phyloP scores from a whole-genome alignment of 2,113 vertebrate genomes.

The Steatornis caripensis region DNA sequence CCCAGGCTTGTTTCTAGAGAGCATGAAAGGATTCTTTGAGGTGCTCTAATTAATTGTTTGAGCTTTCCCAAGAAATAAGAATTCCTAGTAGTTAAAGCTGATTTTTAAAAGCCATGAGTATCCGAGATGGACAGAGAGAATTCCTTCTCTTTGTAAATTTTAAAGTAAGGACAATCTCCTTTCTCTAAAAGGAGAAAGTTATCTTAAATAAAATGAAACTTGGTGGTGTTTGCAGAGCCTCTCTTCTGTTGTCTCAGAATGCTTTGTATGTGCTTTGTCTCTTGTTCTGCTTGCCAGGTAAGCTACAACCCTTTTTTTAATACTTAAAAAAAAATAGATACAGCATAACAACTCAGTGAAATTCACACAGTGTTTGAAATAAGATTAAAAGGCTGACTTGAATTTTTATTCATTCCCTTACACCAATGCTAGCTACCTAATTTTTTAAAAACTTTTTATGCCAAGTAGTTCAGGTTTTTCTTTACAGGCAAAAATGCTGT shows the following conservation, averaged over 20 bases:
- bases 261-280: background rate
- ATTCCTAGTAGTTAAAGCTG: background rate
- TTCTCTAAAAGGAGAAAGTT: background rate
- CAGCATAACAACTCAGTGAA: background rate
- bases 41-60: background rate
- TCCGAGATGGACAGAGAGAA: background rate
- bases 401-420: background rate
- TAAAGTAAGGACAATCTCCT: background rate
- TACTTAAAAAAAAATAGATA: background rate
- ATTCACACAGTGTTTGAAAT: background rate
- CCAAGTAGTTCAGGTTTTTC: background rate
- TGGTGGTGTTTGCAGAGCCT: background rate
- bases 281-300: background rate
- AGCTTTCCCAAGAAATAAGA: background rate
- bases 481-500: background rate
- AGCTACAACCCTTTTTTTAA: background rate
- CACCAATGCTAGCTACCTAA: background rate
- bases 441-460: background rate
- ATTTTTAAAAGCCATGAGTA: background rate
- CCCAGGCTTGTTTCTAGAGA: background rate
- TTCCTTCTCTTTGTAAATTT: background rate
- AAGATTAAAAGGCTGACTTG: background rate
- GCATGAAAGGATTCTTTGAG: background rate
- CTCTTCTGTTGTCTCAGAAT: background rate
- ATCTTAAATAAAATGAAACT: background rate